Evolutionary conservation across 2,888 invertebrate species (phyloP).

Genomic region (Timema cristinae): DNA sequence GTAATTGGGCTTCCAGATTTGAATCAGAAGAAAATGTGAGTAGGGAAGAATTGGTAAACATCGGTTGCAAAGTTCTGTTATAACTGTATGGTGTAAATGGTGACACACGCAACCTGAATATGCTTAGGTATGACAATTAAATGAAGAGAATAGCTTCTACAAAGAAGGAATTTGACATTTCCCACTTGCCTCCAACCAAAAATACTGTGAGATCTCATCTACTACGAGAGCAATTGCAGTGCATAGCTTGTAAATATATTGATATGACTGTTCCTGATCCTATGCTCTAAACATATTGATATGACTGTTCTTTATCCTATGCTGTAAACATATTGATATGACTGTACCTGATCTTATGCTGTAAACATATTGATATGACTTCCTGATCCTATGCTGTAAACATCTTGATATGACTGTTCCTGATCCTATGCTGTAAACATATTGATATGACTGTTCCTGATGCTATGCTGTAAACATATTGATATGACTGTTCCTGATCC

Average conservation of each 20-base stretch:
- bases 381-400: too few species aligned
- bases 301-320: too few species aligned
- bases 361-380: too few species aligned
- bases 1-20: background rate
- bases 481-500: too few species aligned
- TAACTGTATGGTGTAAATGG: background rate
- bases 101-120: background rate
- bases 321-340: too few species aligned
- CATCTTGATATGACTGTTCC: too few species aligned
- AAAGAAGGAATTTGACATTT: slow-evolving; percentile 8
- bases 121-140: background rate
- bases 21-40: background rate
- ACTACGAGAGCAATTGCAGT: background rate
- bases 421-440: too few species aligned
- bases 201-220: slow-evolving; percentile 5
- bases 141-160: background rate
- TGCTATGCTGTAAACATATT: too few species aligned
- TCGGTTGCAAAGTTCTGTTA: slow-evolving; percentile 8
- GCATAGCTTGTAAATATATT: background rate
- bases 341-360: too few species aligned
- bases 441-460: too few species aligned
- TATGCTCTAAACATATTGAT: too few species aligned
- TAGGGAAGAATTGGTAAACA: background rate
- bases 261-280: background rate
- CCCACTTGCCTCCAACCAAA: slow-evolving; percentile 12